Evolutionary conservation across 2,113 vertebrate genomes (phyloP).

Genomic region (Gobio gobio): DNA sequence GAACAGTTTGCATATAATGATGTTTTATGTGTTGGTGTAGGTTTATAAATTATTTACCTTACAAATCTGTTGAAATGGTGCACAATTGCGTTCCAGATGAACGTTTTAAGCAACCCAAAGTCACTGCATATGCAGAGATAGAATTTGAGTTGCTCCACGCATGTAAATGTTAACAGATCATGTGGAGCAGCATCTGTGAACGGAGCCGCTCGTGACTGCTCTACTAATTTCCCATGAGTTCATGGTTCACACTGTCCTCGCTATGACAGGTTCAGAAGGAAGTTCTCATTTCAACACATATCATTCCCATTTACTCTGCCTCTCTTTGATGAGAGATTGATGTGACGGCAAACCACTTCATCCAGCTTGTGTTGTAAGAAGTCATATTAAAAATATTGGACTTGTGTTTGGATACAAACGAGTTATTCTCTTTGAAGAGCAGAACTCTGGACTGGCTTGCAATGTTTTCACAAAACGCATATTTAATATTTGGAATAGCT

Average conservation of each 20-base stretch:
- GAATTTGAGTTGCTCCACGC: too few relatives aligned
- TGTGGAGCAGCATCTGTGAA: too few relatives aligned
- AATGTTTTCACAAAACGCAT: not conserved
- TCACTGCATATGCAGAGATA: too few relatives aligned
- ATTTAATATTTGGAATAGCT: not conserved
- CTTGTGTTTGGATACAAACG: conserved; percentile 3
- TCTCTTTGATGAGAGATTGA: not conserved
- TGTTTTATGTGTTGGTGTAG: too few relatives aligned
- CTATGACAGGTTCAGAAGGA: not conserved
- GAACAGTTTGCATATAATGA: too few relatives aligned
- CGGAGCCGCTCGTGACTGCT: too few relatives aligned
- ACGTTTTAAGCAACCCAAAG: too few relatives aligned
- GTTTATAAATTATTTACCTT: too few relatives aligned
- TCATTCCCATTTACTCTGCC: not conserved
- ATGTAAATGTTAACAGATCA: too few relatives aligned
- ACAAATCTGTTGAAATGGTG: too few relatives aligned
- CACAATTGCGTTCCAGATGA: too few relatives aligned
- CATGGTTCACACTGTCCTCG: not conserved
- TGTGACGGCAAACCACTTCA: not conserved
- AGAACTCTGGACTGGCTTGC: not conserved
- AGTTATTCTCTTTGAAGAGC: not conserved
- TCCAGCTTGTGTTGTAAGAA: conserved; percentile 17
- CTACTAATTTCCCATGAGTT: not conserved
- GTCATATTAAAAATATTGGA: not conserved
- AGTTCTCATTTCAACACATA: not conserved